These are phyloP conservation scores for Peromyscus aztecus DNA, from an alignment of 2,797 vertebrate species.

Conservation along the genomic window DNA sequence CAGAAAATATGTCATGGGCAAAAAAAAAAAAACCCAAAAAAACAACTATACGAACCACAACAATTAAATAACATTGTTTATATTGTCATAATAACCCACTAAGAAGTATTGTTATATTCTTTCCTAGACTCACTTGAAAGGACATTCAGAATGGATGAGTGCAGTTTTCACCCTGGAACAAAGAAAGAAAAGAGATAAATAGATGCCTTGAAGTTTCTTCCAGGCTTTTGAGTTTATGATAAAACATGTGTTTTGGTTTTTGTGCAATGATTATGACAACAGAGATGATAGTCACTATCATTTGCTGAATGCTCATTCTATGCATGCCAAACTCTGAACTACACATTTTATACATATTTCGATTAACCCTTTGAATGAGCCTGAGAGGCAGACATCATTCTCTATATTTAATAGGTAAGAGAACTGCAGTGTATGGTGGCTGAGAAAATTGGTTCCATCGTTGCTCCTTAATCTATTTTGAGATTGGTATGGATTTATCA, in stretches of 20 bases:
- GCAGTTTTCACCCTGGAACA: not conserved
- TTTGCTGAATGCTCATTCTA: not conserved
- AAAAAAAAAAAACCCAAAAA: not conserved
- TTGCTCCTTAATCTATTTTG: not conserved
- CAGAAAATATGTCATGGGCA: conserved; percentile 48
- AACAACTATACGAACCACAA: conserved; percentile 27
- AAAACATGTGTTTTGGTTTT: not conserved
- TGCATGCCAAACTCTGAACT: not conserved
- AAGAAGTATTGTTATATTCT: conserved; percentile 21
- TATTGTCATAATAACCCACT: conserved; percentile 30
- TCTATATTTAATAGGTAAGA: not conserved
- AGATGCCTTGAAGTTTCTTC: conserved; percentile 7
- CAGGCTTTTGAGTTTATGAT: conserved; percentile 9
- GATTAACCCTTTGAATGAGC: conserved; percentile 4
- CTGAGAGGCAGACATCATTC: not conserved
- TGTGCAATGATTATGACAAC: not conserved
- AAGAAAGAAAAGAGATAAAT: conserved; percentile 22
- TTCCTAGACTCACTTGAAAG: conserved; percentile 6
- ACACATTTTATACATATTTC: not conserved
- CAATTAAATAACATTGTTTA: conserved; percentile 68
- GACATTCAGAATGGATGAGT: not conserved
- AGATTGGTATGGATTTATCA: not conserved
- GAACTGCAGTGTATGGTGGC: not conserved
- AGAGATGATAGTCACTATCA: not conserved
- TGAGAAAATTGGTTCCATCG: not conserved